Evolutionary conservation across 1,140 invertebrate species (phyloP).

Genomic region (Galendromus occidentalis): DNA sequence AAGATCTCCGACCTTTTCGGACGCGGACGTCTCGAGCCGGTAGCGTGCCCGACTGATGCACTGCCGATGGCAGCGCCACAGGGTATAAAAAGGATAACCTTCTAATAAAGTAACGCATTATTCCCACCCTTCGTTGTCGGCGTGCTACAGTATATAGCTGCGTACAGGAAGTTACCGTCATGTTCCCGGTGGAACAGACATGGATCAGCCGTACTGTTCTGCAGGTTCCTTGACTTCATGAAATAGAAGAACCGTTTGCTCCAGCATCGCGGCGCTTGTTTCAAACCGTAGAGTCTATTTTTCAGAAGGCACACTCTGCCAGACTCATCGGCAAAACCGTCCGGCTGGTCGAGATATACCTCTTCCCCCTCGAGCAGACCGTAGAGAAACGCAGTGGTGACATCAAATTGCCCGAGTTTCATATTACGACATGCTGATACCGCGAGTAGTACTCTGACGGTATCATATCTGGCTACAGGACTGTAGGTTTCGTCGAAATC

Average conservation of each 20-base stretch:
- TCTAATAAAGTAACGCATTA: no score
- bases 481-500: neutral
- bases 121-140: no score
- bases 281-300: slow-evolving; percentile 29
- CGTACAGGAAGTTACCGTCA: no score
- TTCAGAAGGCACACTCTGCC: slow-evolving; percentile 22
- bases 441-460: neutral
- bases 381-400: neutral
- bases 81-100: no score
- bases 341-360: slow-evolving; percentile 27
- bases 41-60: no score
- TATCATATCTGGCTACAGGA: neutral
- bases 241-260: slow-evolving; percentile 23
- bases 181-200: slow-evolving; percentile 16
- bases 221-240: slow-evolving; percentile 4
- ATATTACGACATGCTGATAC: neutral
- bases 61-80: no score
- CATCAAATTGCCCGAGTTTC: no score
- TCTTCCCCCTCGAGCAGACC: slow-evolving; percentile 20
- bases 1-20: no score
- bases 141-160: no score
- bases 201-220: slow-evolving; percentile 12
- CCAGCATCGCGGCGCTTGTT: slow-evolving; percentile 29
- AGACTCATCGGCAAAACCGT: slow-evolving; percentile 24
- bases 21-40: no score